phyloP scores from a whole-genome alignment of 2,113 vertebrate genomes.

The Gymnorhina tibicen region DNA sequence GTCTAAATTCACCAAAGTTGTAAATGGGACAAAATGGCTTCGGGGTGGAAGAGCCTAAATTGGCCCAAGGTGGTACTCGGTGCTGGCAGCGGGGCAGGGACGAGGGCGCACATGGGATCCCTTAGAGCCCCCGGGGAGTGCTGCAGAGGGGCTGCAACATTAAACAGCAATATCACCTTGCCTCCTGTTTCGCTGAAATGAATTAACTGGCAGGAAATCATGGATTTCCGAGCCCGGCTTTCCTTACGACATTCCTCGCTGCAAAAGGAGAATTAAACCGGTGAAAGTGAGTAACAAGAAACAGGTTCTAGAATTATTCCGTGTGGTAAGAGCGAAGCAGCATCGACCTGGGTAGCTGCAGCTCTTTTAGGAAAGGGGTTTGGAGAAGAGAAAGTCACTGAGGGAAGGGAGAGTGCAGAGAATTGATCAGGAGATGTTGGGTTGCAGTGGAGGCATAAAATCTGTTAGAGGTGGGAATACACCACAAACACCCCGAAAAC shows the following conservation, averaged over 20 bases:
- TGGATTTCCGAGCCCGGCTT: conserved; percentile 54
- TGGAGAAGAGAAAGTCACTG: neutral
- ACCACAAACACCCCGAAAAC: neutral
- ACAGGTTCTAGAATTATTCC: conserved; percentile 18
- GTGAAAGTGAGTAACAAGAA: conserved; percentile 49
- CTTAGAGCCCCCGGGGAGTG: neutral
- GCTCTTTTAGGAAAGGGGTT: neutral
- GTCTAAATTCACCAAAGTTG: neutral
- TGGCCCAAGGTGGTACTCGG: neutral
- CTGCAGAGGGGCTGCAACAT: neutral
- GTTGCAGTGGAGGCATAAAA: neutral
- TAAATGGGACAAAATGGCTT: neutral
- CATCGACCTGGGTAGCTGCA: neutral
- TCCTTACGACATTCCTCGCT: conserved; percentile 2
- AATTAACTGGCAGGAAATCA: conserved; percentile 67
- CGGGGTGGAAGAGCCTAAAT: neutral
- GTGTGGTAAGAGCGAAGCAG: neutral
- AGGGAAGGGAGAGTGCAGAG: neutral
- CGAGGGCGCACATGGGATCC: neutral
- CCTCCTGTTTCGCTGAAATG: conserved; percentile 61
- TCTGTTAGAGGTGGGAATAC: neutral
- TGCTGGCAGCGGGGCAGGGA: neutral
- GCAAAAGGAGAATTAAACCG: conserved; percentile 39
- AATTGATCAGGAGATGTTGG: neutral
- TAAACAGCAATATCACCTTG: conserved; percentile 9